Base-by-base conservation (phyloP, 2,797 vertebrate genomes). In the Xiphophorus birchmanni region DNA sequence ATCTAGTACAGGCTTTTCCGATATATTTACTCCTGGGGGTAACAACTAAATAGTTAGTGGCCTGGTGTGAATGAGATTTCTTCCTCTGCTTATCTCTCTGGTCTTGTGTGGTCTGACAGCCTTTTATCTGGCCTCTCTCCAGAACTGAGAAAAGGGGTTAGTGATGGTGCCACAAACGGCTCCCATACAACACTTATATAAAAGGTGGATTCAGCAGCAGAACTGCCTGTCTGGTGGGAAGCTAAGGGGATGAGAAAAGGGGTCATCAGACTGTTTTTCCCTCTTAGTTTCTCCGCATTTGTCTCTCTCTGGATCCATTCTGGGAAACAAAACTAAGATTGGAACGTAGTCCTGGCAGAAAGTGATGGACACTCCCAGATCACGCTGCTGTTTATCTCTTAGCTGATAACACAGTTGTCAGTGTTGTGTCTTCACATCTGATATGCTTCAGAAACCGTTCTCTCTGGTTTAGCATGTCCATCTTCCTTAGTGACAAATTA, bases 101-200 rank as follows among this genome's bases (percentile, higher is more conserved):
- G 78, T 82, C 76, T 80, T 77, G 80, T 23, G 45, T 81, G 63
- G 81, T 82, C 80, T 87, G 73, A 85, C 74, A 80, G 82, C 37
- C 58, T 56, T 58, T 56, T 48, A 74, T 74, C 77, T 87, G 82
- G 87, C 77, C 48, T 17, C 13, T 15, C 74, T 95, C 95, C 96
- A 94, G 93, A 92, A 95, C 94, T 93, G 90, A 80, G 86, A 89
- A 93, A 95, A 95, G 82, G 82, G 91, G 92, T 29, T 47, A 95
- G 84, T 5, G 32, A 81, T 48, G 8, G 78, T 42, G 94, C 95
- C 93, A 48, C 48, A 78, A 91, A 74, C 67, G 40, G 45, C 37
- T 77, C 94, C 90, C 89, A 74, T 91, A 80, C 74, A 75, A 54
- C 67, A 84, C 77, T 35, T 69, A 37, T 23, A 47, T 69, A 77